A percentile compares a stretch with the other conserved stretches of the same genome.
Conservation (phyloP, 1,140 invertebrate species). For the Drosophila fuyamai region DNA sequence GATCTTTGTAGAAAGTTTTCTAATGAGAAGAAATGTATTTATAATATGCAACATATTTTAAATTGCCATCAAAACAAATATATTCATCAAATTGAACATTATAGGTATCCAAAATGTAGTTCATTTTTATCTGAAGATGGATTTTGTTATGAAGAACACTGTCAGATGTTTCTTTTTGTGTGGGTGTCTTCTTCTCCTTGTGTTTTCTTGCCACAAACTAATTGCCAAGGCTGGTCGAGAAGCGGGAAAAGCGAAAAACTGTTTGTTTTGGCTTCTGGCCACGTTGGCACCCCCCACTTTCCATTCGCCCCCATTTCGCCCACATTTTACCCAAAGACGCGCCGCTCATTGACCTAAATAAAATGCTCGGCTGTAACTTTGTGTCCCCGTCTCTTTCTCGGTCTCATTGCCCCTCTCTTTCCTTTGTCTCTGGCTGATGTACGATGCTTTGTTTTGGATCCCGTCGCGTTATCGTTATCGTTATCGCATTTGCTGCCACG, state of each 20-base stretch:
- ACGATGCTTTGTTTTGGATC: conserved; percentile 42
- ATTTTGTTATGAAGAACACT: no score
- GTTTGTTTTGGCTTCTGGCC: conserved; percentile 45
- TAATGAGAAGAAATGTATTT: no score
- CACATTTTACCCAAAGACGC: conserved; percentile 1
- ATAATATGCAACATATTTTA: no score
- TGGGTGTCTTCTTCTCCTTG: background rate
- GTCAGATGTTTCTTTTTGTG: background rate
- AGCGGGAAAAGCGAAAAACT: conserved; percentile 18
- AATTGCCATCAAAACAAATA: no score
- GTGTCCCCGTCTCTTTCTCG: conserved; percentile 3
- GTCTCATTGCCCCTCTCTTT: background rate
- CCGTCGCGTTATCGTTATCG: conserved; percentile 60
- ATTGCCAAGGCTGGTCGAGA: conserved; percentile 35
- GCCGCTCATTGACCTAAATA: conserved; percentile 78
- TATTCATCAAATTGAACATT: no score
- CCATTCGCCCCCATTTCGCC: no score
- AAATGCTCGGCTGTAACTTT: conserved; percentile 60
- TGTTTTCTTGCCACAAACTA: conserved; percentile 36
- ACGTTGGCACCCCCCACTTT: conserved; percentile 9
- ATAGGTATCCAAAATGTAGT: no score
- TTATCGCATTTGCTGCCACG: conserved; percentile 68
- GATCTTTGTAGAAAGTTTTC: no score
- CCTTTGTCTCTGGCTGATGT: conserved; percentile 56
- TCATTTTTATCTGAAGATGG: no score